Evolutionary conservation across 2,888 invertebrate genomes (phyloP).

Genomic region (Hecatera dysodea): DNA sequence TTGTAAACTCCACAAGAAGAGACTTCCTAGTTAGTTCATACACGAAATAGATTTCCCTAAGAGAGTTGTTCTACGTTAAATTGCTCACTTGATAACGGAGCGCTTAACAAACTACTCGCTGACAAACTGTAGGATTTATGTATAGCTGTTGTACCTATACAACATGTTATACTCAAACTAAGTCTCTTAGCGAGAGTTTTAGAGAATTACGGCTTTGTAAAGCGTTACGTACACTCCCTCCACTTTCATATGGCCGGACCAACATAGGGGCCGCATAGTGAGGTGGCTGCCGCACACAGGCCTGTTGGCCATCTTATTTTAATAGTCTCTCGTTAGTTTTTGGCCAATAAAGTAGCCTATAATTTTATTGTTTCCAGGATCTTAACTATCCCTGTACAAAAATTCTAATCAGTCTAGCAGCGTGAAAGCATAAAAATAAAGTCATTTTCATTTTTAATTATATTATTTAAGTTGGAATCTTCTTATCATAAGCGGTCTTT

Average conservation of each 20-base stretch:
- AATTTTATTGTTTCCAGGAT: too few relatives aligned
- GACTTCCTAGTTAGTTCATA: neutral
- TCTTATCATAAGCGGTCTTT: neutral
- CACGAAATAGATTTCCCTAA: neutral
- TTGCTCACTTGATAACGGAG: constrained; percentile 7
- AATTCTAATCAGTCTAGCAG: too few relatives aligned
- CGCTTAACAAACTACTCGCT: constrained; percentile 6
- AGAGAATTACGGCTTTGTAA: neutral
- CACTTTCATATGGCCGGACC: too few relatives aligned
- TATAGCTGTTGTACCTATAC: neutral
- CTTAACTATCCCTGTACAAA: too few relatives aligned
- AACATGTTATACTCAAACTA: neutral
- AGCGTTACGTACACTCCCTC: neutral
- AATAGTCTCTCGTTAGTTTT: too few relatives aligned
- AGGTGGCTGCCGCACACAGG: too few relatives aligned
- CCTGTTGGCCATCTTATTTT: too few relatives aligned
- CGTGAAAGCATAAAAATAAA: too few relatives aligned
- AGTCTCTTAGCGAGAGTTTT: neutral
- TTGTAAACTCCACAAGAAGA: neutral
- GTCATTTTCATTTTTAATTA: too few relatives aligned
- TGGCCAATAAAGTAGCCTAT: too few relatives aligned
- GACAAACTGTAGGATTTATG: neutral
- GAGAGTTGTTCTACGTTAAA: neutral
- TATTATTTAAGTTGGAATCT: too few relatives aligned
- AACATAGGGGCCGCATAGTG: too few relatives aligned